Evolutionary conservation across 2,888 invertebrate genomes (phyloP), one percentile per base, ranked within the genome.

Genomic region (Liopterus haemorrhoidalis): DNA sequence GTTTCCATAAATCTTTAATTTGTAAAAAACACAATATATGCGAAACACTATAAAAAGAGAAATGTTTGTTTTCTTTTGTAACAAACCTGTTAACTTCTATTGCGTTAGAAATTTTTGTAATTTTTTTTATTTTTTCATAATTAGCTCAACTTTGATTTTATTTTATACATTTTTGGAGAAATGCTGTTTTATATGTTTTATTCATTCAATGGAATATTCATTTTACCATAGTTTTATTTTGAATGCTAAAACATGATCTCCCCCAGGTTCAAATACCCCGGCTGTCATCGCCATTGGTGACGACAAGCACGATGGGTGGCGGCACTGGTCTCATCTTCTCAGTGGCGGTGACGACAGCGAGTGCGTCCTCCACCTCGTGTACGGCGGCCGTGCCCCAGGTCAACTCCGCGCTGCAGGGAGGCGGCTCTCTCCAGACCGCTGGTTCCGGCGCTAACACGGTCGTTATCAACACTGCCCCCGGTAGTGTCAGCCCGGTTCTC

Each of bases 201-300:
- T n/a, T n/a, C n/a, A n/a, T n/a, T n/a, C n/a, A n/a, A n/a, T n/a
- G n/a, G 15, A 16, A 9, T 41, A 12, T 25, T 32, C 22, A 24
- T 19, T n/a, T 30, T 33, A 42, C 33, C 44, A 31, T 42, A 19
- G 31, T 51, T 54, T 48, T 57, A 72, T 70, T 81, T 86, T 35
- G n/a, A n/a, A n/a, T n/a, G n/a, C n/a, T n/a, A n/a, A n/a, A n/a
- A n/a, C n/a, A n/a, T n/a, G n/a, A n/a, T n/a, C n/a, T n/a, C n/a
- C n/a, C n/a, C n/a, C n/a, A n/a, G n/a, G n/a, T n/a, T n/a, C 89
- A 89, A 62, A 80, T 90, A 58, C 85, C 88, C 8, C 88, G 87
- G 27, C 76, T 90, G 43, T 78, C 87, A n/a, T 87, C 88, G 54
- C 88, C 89, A 3, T 68, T 86, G 48, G 82, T 80, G 57, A 80